phyloP scores from a whole-genome alignment of 2,113 vertebrate genomes.

The Stigmatopora nigra region DNA sequence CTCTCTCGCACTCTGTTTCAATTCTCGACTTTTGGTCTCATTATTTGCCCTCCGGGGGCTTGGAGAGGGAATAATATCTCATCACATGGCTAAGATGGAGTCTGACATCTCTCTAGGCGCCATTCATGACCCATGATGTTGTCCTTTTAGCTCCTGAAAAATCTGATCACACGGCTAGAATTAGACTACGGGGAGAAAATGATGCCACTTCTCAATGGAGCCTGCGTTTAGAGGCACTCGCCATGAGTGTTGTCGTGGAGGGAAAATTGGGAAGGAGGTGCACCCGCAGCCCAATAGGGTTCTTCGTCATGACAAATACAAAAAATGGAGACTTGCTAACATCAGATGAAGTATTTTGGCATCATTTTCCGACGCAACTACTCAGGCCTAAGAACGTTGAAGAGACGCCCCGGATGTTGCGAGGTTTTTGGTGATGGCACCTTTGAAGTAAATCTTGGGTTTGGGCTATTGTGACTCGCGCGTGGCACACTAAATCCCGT shows the following conservation, averaged over 20 bases:
- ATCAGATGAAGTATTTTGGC: constrained; percentile 26
- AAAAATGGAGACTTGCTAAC: constrained; percentile 36
- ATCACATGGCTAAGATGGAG: constrained; percentile 49
- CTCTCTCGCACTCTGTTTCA: constrained; percentile 7
- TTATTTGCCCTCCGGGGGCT: constrained; percentile 57
- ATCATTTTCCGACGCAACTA: constrained; percentile 29
- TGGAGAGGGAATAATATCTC: constrained; percentile 58
- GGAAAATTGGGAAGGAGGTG: constrained; percentile 32
- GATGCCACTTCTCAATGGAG: constrained; percentile 51
- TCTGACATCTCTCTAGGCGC: constrained; percentile 42
- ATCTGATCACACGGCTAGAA: constrained; percentile 20
- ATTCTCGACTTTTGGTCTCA: constrained; percentile 54
- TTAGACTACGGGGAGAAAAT: constrained; percentile 39
- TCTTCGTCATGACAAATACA: constrained; percentile 50
- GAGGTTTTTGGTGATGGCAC: constrained; percentile 39
- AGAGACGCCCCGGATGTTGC: constrained; percentile 41
- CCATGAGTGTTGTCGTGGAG: constrained; percentile 43
- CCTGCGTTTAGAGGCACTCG: constrained; percentile 50
- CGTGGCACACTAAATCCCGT: constrained; percentile 59
- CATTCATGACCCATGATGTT: constrained; percentile 18
- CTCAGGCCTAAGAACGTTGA: constrained; percentile 8
- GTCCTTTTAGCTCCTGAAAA: constrained; percentile 1
- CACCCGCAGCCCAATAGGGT: constrained; percentile 33
- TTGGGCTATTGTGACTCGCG: constrained; percentile 33
- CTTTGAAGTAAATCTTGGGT: constrained; percentile 57